Evolutionary conservation across 2,797 vertebrate species (phyloP).

Genomic region (Botia almorhae): DNA sequence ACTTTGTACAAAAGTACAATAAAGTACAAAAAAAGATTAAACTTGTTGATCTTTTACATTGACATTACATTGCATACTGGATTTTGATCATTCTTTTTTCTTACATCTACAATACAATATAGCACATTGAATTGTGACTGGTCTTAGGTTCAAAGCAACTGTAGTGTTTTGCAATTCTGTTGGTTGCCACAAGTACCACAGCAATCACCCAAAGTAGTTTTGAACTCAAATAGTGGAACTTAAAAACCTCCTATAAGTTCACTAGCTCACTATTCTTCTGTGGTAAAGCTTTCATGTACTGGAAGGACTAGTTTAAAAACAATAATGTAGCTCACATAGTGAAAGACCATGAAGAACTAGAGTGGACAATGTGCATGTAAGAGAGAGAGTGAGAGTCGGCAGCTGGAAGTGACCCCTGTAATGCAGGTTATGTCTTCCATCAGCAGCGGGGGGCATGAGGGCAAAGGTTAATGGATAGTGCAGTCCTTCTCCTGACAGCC

Average conservation of each 20-base stretch:
- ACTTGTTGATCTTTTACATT: too few relatives aligned
- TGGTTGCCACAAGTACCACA: background rate
- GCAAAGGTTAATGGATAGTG: slow-evolving; percentile 74
- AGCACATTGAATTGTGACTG: too few relatives aligned
- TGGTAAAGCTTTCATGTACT: background rate
- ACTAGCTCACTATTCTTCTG: background rate
- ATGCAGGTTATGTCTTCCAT: slow-evolving; percentile 66
- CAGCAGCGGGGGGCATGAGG: slow-evolving; percentile 56
- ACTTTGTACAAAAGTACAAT: too few relatives aligned
- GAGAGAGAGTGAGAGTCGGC: slow-evolving; percentile 20
- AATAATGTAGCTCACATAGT: slow-evolving; percentile 5
- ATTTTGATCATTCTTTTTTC: too few relatives aligned
- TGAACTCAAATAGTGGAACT: background rate
- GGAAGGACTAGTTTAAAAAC: background rate
- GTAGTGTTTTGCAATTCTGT: background rate
- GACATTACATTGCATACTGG: too few relatives aligned
- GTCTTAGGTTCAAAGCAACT: background rate
- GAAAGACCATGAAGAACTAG: slow-evolving; percentile 8
- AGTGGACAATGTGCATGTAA: slow-evolving; percentile 24
- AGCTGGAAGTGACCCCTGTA: slow-evolving; percentile 61
- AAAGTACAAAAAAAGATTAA: too few relatives aligned
- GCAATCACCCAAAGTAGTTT: background rate
- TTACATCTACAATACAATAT: too few relatives aligned
- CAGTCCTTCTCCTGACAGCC: slow-evolving; percentile 65
- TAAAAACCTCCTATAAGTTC: slow-evolving; percentile 2